Conservation (phyloP, 2,888 invertebrate genomes). For the Mantis religiosa region DNA sequence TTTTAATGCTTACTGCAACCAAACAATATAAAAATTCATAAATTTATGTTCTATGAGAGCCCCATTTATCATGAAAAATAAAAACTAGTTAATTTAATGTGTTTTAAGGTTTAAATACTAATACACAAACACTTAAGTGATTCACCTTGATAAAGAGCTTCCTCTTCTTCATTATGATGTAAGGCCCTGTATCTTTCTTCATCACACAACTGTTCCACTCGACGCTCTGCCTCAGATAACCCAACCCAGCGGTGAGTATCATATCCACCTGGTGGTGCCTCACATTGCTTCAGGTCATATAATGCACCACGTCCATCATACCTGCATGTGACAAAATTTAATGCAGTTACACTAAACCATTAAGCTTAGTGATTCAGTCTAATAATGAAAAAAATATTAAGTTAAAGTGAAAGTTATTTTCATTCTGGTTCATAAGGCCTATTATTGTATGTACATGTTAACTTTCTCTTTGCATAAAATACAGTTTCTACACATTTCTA, state of each 20-base stretch:
- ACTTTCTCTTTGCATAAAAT: no score
- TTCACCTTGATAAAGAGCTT: conserved; percentile 83
- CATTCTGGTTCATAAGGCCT: no score
- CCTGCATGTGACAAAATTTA: conserved; percentile 50
- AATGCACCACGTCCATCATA: conserved; percentile 93
- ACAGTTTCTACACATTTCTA: no score
- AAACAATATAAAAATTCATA: no score
- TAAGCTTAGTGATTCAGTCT: background rate
- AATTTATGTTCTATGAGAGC: no score
- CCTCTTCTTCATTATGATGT: conserved; percentile 82
- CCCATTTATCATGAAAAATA: no score
- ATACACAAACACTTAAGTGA: background rate
- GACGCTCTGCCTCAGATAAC: conserved; percentile 66
- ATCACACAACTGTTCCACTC: conserved; percentile 88
- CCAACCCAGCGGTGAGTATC: conserved; percentile 53
- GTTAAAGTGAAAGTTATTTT: background rate
- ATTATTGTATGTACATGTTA: no score
- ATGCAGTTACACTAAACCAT: conserved; percentile 36
- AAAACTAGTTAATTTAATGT: no score
- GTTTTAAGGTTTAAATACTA: no score
- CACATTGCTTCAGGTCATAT: conserved; percentile 75
- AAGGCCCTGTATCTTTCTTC: conserved; percentile 91
- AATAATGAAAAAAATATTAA: background rate
- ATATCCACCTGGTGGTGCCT: conserved; percentile 73
- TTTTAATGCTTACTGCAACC: no score